Evolutionary conservation across 2,113 vertebrate genomes (phyloP).

Genomic region (Cryptotis parvus): DNA sequence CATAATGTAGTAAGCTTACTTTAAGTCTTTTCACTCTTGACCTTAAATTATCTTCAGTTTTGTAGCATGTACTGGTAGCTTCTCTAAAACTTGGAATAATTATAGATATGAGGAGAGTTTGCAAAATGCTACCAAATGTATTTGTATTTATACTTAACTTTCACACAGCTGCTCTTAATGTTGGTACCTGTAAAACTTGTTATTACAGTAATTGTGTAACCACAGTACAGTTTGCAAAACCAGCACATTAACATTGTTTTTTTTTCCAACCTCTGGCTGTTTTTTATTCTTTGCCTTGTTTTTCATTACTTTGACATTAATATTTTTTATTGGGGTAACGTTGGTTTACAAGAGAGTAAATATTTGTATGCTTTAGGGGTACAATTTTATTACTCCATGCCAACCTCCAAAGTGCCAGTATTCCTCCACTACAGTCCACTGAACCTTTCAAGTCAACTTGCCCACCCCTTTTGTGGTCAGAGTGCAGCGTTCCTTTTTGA

Average conservation of each 20-base stretch:
- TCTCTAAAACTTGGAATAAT: constrained; percentile 57
- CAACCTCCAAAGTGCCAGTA: too few species aligned
- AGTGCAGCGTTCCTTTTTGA: too few species aligned
- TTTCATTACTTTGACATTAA: constrained; percentile 37
- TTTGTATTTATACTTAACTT: neutral
- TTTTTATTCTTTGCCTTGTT: constrained; percentile 33
- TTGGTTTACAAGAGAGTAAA: too few species aligned
- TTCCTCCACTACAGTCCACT: too few species aligned
- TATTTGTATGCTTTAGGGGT: too few species aligned
- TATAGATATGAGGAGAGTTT: constrained; percentile 36
- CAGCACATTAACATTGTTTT: neutral
- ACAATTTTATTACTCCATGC: too few species aligned
- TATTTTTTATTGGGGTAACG: neutral
- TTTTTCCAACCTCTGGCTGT: neutral
- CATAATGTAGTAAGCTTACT: neutral
- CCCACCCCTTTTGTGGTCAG: too few species aligned
- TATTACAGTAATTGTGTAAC: constrained; percentile 12
- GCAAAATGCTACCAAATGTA: constrained; percentile 22
- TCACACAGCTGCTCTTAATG: constrained; percentile 20
- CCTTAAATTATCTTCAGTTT: constrained; percentile 27
- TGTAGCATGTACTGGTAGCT: neutral
- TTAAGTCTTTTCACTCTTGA: constrained; percentile 54
- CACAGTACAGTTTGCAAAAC: constrained; percentile 7
- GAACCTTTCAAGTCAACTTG: too few species aligned
- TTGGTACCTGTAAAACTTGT: constrained; percentile 47